Percentiles rank a stretch among this genome's conserved stretches.
These are phyloP conservation scores for Euborellia annulipes DNA, from an alignment of 1,140 invertebrate genomes.

Conservation along the genomic window DNA sequence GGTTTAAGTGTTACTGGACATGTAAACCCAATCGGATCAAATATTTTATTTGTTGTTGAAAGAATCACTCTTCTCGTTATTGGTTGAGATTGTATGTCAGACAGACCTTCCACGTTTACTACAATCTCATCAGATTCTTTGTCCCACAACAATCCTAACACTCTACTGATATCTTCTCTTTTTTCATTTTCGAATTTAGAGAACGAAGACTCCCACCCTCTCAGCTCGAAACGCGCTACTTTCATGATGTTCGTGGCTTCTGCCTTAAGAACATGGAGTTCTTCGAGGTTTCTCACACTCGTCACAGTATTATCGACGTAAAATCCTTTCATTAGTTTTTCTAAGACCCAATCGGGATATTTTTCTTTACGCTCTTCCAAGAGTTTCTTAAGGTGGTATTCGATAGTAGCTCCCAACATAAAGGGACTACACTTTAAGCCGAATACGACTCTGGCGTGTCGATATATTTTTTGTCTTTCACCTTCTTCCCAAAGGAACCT, in stretches of 20 bases:
- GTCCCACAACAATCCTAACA: slow-evolving; percentile 17
- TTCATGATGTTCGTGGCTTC: slow-evolving; percentile 13
- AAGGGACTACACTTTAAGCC: slow-evolving; percentile 13
- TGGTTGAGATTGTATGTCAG: background rate
- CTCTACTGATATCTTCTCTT: background rate
- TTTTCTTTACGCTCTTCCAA: slow-evolving; percentile 1
- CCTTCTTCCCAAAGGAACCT: slow-evolving; percentile 22
- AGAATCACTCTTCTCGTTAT: slow-evolving; percentile 15
- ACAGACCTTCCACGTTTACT: slow-evolving; percentile 5
- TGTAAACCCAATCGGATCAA: slow-evolving; percentile 22
- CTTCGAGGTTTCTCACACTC: slow-evolving; percentile 13
- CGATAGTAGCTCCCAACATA: slow-evolving; percentile 7
- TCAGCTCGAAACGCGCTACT: slow-evolving; percentile 17
- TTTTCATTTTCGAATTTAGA: slow-evolving; percentile 2
- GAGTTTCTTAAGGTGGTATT: slow-evolving; percentile 6
- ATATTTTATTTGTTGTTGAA: slow-evolving; percentile 17
- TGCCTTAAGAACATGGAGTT: slow-evolving; percentile 12
- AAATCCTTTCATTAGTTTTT: slow-evolving; percentile 12
- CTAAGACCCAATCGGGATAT: too few species aligned
- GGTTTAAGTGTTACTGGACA: slow-evolving; percentile 17
- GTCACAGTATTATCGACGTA: slow-evolving; percentile 20
- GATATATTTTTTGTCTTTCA: slow-evolving; percentile 10
- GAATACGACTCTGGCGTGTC: slow-evolving; percentile 18
- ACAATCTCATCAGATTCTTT: slow-evolving; percentile 12
- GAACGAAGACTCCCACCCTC: slow-evolving; percentile 17